Conservation (phyloP, 2,797 vertebrate species). For the Centropyge bicolor region DNA sequence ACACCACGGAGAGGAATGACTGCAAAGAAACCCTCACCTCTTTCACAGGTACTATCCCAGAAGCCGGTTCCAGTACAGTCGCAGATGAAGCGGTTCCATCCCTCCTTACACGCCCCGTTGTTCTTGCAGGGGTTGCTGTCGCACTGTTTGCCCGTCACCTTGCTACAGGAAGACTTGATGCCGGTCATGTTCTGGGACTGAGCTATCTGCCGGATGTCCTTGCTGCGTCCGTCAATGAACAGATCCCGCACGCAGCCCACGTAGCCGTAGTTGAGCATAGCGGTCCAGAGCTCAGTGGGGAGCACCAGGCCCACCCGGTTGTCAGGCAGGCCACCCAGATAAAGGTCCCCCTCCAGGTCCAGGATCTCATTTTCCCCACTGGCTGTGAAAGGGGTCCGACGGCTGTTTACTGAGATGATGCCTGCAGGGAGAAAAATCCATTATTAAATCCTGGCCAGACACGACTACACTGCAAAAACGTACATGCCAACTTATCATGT, state of each 20-base stretch:
- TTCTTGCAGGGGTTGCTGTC: slow-evolving; percentile 96
- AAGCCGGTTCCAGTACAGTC: slow-evolving; percentile 95
- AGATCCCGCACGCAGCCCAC: slow-evolving; percentile 96
- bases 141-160: slow-evolving; percentile 91
- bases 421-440: slow-evolving; percentile 79
- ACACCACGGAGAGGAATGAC: neutral
- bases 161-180: slow-evolving; percentile 93
- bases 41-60: slow-evolving; percentile 94
- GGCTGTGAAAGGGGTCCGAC: slow-evolving; percentile 94
- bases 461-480: neutral
- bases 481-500: slow-evolving; percentile 5
- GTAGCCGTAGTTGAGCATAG: slow-evolving; percentile 97
- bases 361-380: slow-evolving; percentile 97
- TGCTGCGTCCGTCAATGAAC: slow-evolving; percentile 97
- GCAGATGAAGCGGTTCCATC: slow-evolving; percentile 97
- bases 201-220: slow-evolving; percentile 95
- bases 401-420: slow-evolving; percentile 97
- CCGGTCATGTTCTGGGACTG: slow-evolving; percentile 92
- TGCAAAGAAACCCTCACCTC: slow-evolving; percentile 86
- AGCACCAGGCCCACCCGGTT: slow-evolving; percentile 92
- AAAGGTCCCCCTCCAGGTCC: slow-evolving; percentile 97
- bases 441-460: slow-evolving; percentile 22
- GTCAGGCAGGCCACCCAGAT: slow-evolving; percentile 94
- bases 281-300: slow-evolving; percentile 97
- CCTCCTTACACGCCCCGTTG: slow-evolving; percentile 93